Base-by-base conservation (phyloP, 1,140 invertebrate genomes). In the Diprion similis region DNA sequence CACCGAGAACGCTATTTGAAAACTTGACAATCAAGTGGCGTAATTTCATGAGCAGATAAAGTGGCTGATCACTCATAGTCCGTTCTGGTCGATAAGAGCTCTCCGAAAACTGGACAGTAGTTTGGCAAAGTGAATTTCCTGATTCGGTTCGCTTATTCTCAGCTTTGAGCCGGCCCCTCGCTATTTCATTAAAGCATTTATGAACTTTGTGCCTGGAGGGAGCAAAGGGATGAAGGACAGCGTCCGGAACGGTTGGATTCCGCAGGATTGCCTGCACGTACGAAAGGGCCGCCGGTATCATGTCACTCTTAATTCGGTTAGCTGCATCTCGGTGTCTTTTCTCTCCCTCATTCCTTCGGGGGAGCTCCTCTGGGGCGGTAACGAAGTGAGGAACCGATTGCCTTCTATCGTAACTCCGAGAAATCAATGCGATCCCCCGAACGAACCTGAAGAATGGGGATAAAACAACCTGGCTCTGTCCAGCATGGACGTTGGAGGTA, bases 261-360 rank as follows among this genome's bases (percentile, higher is more conserved):
- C 51, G 9, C 51, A 13, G 51, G 11, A 1, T 59, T 17, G 51
- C 51, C 51, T 59, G 4, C 51, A 59, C 51, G 11, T 8, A 13
- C 51, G n/a, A 13, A 13, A 15, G 6, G 3, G 51, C 6, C 51
- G 11, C 11, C 48, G 18, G 46, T 46, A 59, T 71, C 68, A 73
- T 78, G 78, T 80, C 78, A 79, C 77, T 81, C 77, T 80, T 78
- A 76, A 81, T 82, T 80, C 78, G 77, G 73, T 81, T 81, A 81
- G 65, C 65, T 68, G 67, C 72, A 65, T 71, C 18, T 24, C 72
- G 68, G 70, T 68, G 66, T 19, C 11, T 17, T 59, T 9, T n/a
- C n/a, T 11, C n/a, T 59, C 51, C 51, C 24, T 6, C 24, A 37
- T 37, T 37, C 24, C 24, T 3, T 37, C 24, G 24, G 24, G 24